Conservation (phyloP, 2,888 invertebrate species). For the Spatulosminthurus flaviceps region DNA sequence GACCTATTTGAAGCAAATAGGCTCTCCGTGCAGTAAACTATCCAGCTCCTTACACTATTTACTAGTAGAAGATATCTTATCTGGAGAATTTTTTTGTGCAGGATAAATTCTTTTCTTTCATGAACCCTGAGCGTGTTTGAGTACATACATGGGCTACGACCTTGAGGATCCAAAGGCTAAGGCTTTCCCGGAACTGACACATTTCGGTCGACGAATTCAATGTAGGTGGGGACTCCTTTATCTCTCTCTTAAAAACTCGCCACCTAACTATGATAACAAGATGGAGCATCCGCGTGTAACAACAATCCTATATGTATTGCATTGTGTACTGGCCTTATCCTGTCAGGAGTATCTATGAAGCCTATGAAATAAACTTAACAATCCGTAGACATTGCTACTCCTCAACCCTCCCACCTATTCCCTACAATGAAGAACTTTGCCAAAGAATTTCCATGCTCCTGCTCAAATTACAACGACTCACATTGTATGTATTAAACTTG, state of each 20-base stretch:
- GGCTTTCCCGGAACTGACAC: conserved; percentile 39
- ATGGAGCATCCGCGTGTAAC: not conserved
- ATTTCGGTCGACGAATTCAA: conserved; percentile 31
- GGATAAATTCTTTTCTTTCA: conserved; percentile 34
- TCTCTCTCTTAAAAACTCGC: conserved; percentile 14
- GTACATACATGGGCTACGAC: conserved; percentile 28
- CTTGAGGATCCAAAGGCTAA: conserved; percentile 28
- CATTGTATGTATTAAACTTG: too few relatives aligned
- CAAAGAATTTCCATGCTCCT: not conserved
- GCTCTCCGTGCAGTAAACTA: not conserved
- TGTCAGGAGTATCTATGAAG: not conserved
- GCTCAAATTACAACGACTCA: not conserved
- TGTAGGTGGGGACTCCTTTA: conserved; percentile 6
- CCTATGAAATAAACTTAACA: not conserved
- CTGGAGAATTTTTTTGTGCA: conserved; percentile 35
- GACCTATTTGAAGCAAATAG: too few relatives aligned
- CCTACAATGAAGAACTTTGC: conserved; percentile 8
- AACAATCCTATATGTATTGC: not conserved
- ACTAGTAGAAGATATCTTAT: too few relatives aligned
- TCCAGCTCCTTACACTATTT: not conserved
- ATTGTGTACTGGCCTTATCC: not conserved
- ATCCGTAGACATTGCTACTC: not conserved
- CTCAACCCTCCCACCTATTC: too few relatives aligned
- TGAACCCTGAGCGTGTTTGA: too few relatives aligned
- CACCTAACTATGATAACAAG: conserved; percentile 15